A percentile compares a stretch with the other conserved stretches of the same genome.
Evolutionary conservation across 2,113 vertebrate species (phyloP).

Genomic region (Dicentrarchus labrax): DNA sequence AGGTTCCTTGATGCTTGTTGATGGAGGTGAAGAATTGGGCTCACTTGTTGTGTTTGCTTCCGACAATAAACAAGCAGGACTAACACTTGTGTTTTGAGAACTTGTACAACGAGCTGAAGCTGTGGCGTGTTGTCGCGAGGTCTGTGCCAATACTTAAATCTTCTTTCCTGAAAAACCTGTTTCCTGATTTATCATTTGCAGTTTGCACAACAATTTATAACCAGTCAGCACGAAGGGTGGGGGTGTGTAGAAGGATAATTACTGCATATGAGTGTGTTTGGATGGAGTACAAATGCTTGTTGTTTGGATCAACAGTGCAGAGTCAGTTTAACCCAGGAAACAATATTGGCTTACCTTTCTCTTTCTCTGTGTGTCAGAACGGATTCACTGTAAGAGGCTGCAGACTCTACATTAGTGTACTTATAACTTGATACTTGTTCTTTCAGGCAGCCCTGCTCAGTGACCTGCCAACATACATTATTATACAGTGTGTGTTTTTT

Average conservation of each 20-base stretch:
- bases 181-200: conserved; percentile 70
- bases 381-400: conserved; percentile 27
- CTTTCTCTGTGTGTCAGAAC: conserved; percentile 36
- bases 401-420: not conserved
- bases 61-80: conserved; percentile 37
- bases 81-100: conserved; percentile 35
- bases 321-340: conserved; percentile 50
- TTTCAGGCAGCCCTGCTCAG: conserved; percentile 13
- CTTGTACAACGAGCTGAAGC: conserved; percentile 40
- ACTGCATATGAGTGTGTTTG: conserved; percentile 55
- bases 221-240: conserved; percentile 32
- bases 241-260: conserved; percentile 53
- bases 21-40: conserved; percentile 20
- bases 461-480: conserved; percentile 14
- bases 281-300: conserved; percentile 53
- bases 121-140: conserved; percentile 49
- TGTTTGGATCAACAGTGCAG: conserved; percentile 57
- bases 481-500: conserved; percentile 4
- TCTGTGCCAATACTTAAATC: conserved; percentile 50
- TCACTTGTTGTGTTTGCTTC: conserved; percentile 36
- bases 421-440: conserved; percentile 16
- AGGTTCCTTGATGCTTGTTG: conserved; percentile 23
- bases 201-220: conserved; percentile 62
- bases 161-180: conserved; percentile 75
- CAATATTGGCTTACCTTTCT: conserved; percentile 42